Percentiles rank a stretch among this genome's conserved stretches.
Conservation (phyloP, 2,888 invertebrate species). For the Liodrosophila aerea region DNA sequence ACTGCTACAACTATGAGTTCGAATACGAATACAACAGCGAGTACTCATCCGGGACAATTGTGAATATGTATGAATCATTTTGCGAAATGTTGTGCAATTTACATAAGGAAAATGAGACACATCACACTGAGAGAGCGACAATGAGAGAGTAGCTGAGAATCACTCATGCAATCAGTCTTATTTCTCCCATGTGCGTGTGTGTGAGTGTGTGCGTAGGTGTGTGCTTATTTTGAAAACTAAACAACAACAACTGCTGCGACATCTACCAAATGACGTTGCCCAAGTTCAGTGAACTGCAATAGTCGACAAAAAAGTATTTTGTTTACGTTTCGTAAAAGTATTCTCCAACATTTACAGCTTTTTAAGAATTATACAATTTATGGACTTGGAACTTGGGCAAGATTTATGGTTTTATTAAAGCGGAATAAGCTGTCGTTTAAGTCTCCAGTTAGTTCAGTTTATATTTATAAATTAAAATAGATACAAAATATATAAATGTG, state of each 20-base stretch:
- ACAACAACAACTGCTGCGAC: constrained; percentile 36
- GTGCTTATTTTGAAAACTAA: constrained; percentile 61
- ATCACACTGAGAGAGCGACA: constrained; percentile 3
- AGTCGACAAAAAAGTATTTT: constrained; percentile 41
- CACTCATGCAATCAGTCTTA: constrained; percentile 59
- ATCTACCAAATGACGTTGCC: constrained; percentile 56
- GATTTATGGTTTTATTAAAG: too few species aligned
- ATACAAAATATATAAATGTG: too few species aligned
- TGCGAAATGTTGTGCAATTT: constrained; percentile 50
- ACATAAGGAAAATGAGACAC: constrained; percentile 18
- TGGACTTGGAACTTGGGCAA: too few species aligned
- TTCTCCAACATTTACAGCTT: not conserved
- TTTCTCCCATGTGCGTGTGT: constrained; percentile 7
- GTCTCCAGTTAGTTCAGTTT: too few species aligned
- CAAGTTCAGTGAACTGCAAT: constrained; percentile 64
- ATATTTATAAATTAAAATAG: too few species aligned
- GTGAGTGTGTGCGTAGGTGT: constrained; percentile 35
- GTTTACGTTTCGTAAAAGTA: constrained; percentile 52
- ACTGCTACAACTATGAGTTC: constrained; percentile 7
- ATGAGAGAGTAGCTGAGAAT: constrained; percentile 27
- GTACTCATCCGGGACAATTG: constrained; percentile 27
- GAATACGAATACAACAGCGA: constrained; percentile 12
- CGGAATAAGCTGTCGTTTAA: too few species aligned
- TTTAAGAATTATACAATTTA: too few species aligned
- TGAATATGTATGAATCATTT: constrained; percentile 54